Percentiles rank a stretch among this genome's conserved stretches.
Evolutionary conservation across 2,888 invertebrate genomes (phyloP).

Genomic region (Halictus ligatus): DNA sequence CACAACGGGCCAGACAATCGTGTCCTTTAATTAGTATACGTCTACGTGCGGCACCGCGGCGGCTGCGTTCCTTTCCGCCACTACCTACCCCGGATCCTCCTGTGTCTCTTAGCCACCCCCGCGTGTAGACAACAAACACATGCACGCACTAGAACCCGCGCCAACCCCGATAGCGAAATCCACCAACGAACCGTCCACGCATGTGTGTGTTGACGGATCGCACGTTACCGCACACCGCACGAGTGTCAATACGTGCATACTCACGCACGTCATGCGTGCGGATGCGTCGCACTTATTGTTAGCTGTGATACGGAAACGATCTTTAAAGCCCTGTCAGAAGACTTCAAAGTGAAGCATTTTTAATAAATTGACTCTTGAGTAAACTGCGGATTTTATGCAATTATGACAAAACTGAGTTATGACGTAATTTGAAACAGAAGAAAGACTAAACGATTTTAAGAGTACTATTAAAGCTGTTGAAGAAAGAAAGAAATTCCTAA

Average conservation of each 20-base stretch:
- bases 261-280: slow-evolving; percentile 15
- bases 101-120: slow-evolving; percentile 37
- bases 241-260: slow-evolving; percentile 55
- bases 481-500: too few species aligned
- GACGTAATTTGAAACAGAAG: not conserved
- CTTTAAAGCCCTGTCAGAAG: not conserved
- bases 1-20: slow-evolving; percentile 77
- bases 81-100: slow-evolving; percentile 9
- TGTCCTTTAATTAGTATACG: slow-evolving; percentile 80
- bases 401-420: not conserved
- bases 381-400: not conserved
- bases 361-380: not conserved
- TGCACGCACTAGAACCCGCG: slow-evolving; percentile 2
- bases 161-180: slow-evolving; percentile 23
- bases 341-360: not conserved
- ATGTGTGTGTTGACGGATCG: slow-evolving; percentile 34
- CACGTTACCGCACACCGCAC: slow-evolving; percentile 50
- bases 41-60: slow-evolving; percentile 36
- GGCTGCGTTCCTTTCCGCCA: slow-evolving; percentile 44
- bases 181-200: slow-evolving; percentile 32
- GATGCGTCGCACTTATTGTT: slow-evolving; percentile 4
- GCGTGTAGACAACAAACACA: slow-evolving; percentile 34
- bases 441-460: not conserved
- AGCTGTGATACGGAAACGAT: slow-evolving; percentile 8
- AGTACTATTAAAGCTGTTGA: too few species aligned